Percentiles rank a stretch among this genome's conserved stretches.
phyloP scores from a whole-genome alignment of 2,888 invertebrate species.

The Sphaerophoria taeniata region DNA sequence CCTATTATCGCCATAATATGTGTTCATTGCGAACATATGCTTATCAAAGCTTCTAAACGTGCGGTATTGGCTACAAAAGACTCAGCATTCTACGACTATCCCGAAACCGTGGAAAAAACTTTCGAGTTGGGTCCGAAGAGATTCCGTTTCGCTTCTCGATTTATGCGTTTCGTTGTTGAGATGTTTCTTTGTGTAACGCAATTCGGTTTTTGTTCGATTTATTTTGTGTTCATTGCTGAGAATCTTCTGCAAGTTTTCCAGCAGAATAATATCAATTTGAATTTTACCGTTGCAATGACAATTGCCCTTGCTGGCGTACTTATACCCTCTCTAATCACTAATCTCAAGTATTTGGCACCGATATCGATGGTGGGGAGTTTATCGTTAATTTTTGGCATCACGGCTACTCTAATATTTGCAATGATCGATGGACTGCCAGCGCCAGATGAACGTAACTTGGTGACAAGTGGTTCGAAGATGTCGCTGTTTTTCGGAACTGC shows the following conservation, averaged over 20 bases:
- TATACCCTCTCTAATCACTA: conserved; percentile 80
- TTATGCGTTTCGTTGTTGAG: conserved; percentile 90
- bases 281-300: conserved; percentile 78
- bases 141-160: conserved; percentile 85
- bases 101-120: conserved; percentile 91
- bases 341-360: conserved; percentile 85
- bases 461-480: conserved; percentile 86
- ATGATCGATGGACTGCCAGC: conserved; percentile 88
- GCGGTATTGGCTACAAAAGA: conserved; percentile 79
- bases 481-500: conserved; percentile 98
- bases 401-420: conserved; percentile 90
- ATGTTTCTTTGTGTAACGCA: conserved; percentile 95
- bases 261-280: conserved; percentile 78
- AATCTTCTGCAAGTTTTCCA: conserved; percentile 89
- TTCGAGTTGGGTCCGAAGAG: conserved; percentile 88
- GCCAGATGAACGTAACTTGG: conserved; percentile 84
- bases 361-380: conserved; percentile 91
- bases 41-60: conserved; percentile 84
- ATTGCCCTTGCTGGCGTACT: conserved; percentile 79
- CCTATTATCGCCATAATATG: conserved; percentile 94
- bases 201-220: conserved; percentile 98
- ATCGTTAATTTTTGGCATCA: conserved; percentile 87
- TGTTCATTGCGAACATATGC: conserved; percentile 95
- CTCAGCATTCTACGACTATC: conserved; percentile 88
- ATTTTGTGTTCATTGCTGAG: conserved; percentile 96